A percentile compares a stretch with the other conserved stretches of the same genome.
Conservation (phyloP, 2,113 vertebrate species). For the Istiophorus platypterus region DNA sequence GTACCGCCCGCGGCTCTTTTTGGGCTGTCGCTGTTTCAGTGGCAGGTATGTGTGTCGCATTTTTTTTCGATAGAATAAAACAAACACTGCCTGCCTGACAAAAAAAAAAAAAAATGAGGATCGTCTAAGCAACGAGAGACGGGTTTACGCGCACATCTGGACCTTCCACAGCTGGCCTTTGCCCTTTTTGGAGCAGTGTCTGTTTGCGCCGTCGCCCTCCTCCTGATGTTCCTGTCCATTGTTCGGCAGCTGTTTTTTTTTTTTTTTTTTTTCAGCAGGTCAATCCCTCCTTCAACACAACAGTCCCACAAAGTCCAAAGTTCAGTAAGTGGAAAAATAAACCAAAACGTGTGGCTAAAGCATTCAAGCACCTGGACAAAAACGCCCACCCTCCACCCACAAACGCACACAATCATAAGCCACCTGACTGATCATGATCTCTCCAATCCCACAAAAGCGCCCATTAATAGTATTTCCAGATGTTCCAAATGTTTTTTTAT, state of each 20-base stretch:
- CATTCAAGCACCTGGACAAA: slow-evolving; percentile 50
- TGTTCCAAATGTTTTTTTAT: neutral
- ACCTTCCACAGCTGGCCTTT: slow-evolving; percentile 68
- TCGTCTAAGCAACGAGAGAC: slow-evolving; percentile 1
- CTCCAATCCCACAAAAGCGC: slow-evolving; percentile 18
- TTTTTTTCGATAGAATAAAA: slow-evolving; percentile 70
- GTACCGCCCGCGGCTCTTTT: slow-evolving; percentile 77
- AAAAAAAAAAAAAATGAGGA: neutral
- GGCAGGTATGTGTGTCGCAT: slow-evolving; percentile 80
- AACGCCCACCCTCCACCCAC: slow-evolving; percentile 44
- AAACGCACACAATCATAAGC: slow-evolving; percentile 18
- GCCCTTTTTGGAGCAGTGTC: slow-evolving; percentile 50
- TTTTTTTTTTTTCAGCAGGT: slow-evolving; percentile 42
- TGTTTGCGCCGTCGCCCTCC: slow-evolving; percentile 21
- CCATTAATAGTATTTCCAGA: neutral
- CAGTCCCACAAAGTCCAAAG: slow-evolving; percentile 25
- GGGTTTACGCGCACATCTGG: slow-evolving; percentile 55
- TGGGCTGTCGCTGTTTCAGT: slow-evolving; percentile 81
- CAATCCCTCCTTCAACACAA: slow-evolving; percentile 28
- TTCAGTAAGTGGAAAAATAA: slow-evolving; percentile 29
- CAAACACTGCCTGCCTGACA: slow-evolving; percentile 27
- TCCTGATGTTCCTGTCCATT: slow-evolving; percentile 39
- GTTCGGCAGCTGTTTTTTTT: slow-evolving; percentile 51
- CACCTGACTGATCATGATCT: slow-evolving; percentile 14
- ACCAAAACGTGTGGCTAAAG: slow-evolving; percentile 23